phyloP scores from a whole-genome alignment of 2,797 vertebrate species.

The Pogoniulus pusillus region DNA sequence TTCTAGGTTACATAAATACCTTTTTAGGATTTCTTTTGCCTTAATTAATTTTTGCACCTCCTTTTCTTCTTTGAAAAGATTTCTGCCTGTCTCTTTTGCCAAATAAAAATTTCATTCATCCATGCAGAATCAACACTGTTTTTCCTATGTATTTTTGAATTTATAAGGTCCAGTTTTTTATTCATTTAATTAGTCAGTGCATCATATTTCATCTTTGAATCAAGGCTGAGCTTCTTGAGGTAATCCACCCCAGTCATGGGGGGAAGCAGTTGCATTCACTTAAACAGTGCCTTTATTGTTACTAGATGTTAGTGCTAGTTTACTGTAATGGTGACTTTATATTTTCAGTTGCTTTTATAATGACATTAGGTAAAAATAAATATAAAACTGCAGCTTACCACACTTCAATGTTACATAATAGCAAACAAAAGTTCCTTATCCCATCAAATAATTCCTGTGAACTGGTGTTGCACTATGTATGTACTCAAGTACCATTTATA shows the following conservation, averaged over 20 bases:
- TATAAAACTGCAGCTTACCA: not conserved
- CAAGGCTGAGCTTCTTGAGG: not conserved
- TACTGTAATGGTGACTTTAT: not conserved
- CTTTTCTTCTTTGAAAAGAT: not conserved
- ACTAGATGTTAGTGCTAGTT: not conserved
- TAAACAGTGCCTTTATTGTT: not conserved
- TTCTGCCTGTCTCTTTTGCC: not conserved
- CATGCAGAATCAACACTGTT: not conserved
- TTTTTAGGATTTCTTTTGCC: not conserved
- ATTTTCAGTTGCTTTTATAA: not conserved
- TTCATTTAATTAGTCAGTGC: not conserved
- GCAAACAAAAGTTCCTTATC: not conserved
- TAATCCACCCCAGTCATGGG: not conserved
- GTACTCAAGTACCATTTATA: not conserved
- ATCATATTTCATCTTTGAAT: not conserved
- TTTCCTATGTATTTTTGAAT: not conserved
- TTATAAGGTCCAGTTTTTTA: not conserved
- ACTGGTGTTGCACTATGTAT: not conserved
- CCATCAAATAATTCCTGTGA: fast-evolving
- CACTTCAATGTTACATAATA: not conserved
- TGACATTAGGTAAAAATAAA: not conserved
- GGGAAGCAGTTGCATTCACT: not conserved
- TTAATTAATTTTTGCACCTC: fast-evolving
- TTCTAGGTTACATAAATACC: not conserved
- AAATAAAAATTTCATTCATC: not conserved